Percentiles rank a stretch among this genome's conserved stretches.
Evolutionary conservation across 2,113 vertebrate genomes (phyloP).

Genomic region (Nesoenas mayeri): DNA sequence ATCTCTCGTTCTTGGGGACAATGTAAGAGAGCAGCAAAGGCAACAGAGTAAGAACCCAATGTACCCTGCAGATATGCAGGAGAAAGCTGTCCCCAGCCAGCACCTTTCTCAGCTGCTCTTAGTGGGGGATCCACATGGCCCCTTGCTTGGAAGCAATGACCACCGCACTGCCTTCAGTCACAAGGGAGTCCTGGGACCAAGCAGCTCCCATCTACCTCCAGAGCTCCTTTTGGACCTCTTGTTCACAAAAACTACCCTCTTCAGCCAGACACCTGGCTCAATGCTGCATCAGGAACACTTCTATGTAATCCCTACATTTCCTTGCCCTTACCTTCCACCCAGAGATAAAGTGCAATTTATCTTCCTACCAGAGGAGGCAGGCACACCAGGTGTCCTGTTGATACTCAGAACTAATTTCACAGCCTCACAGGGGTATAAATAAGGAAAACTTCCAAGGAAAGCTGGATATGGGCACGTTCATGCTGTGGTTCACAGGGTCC

Average conservation of each 20-base stretch:
- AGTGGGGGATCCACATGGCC: rapidly evolving
- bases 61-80: not conserved
- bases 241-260: not conserved
- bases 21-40: not conserved
- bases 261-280: not conserved
- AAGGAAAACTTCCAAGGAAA: not conserved
- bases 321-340: not conserved
- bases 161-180: not conserved
- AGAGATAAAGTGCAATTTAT: not conserved
- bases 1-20: not conserved
- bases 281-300: not conserved
- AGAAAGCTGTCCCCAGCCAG: not conserved
- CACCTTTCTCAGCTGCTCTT: not conserved
- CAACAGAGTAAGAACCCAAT: not conserved
- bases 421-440: not conserved
- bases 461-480: not conserved
- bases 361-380: not conserved
- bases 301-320: not conserved
- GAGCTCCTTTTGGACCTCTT: not conserved
- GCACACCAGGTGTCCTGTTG: not conserved
- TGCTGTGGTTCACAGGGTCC: not conserved
- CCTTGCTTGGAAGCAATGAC: too few relatives aligned
- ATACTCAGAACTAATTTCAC: not conserved
- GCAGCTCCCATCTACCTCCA: not conserved
- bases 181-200: not conserved